Percentiles rank a stretch among this genome's conserved stretches.
phyloP scores from a whole-genome alignment of 2,797 vertebrate species.

The Dallia pectoralis region DNA sequence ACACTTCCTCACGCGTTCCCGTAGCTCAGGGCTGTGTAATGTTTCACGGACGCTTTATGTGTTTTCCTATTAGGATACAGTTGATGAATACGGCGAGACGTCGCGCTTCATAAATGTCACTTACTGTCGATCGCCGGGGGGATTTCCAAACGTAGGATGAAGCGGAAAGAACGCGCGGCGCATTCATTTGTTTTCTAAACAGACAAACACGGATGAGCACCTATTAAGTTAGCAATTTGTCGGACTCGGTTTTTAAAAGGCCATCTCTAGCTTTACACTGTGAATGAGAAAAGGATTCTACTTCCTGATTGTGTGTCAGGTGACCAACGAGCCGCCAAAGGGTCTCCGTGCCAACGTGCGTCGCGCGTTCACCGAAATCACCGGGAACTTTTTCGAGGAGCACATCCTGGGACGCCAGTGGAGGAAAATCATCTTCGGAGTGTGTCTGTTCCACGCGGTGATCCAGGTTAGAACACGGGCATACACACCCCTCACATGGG shows the following conservation, averaged over 20 bases:
- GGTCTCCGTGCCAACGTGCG: slow-evolving; percentile 80
- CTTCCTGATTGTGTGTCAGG: slow-evolving; percentile 46
- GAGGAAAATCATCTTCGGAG: slow-evolving; percentile 79
- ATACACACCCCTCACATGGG: background rate
- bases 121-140: too few relatives aligned
- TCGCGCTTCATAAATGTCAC: background rate
- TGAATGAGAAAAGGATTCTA: background rate
- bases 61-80: background rate
- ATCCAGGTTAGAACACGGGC: slow-evolving; percentile 65
- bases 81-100: too few relatives aligned
- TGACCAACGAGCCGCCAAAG: slow-evolving; percentile 82
- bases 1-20: background rate
- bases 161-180: too few relatives aligned
- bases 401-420: slow-evolving; percentile 71
- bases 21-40: background rate
- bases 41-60: slow-evolving; percentile 8
- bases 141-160: too few relatives aligned
- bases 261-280: background rate
- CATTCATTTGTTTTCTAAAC: too few relatives aligned
- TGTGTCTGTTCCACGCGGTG: slow-evolving; percentile 82
- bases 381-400: slow-evolving; percentile 76
- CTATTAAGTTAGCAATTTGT: too few relatives aligned
- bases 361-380: slow-evolving; percentile 78
- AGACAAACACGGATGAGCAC: too few relatives aligned
- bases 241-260: too few relatives aligned